phyloP scores from a whole-genome alignment of 64 coral and sea anemone genomes.

The Montipora sp. region DNA sequence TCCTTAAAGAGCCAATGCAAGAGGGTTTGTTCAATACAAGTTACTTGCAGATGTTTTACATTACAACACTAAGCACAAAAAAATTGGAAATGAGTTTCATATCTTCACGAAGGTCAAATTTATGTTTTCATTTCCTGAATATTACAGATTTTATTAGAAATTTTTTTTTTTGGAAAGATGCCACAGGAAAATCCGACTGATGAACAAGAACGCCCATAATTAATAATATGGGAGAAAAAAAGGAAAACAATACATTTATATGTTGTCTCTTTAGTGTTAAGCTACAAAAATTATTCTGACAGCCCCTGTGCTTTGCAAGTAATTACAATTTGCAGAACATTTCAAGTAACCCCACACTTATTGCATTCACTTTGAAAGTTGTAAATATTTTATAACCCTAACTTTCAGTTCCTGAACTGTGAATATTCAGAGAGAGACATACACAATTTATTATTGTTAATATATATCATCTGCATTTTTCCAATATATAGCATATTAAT shows the following conservation, averaged over 20 bases:
- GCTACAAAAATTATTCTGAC: not conserved
- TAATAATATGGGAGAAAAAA: not conserved
- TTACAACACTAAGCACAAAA: no score
- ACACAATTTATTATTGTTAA: not conserved
- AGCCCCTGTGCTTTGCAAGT: not conserved
- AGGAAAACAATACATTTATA: not conserved
- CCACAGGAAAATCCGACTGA: not conserved
- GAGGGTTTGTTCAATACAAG: no score
- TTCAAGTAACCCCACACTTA: not conserved
- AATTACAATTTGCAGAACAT: slow-evolving; percentile 1
- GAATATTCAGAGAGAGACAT: not conserved
- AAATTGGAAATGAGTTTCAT: no score
- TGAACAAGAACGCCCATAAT: not conserved
- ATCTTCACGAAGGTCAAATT: no score
- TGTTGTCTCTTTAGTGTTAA: not conserved
- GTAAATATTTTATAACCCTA: slow-evolving; percentile 24
- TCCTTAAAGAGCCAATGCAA: no score
- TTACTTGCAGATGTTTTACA: no score
- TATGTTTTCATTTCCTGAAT: no score
- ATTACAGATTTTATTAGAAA: not conserved
- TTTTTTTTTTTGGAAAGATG: not conserved
- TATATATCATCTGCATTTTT: not conserved
- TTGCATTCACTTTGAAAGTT: not conserved
- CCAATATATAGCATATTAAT: slow-evolving; percentile 10
- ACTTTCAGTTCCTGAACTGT: slow-evolving; percentile 5